These are phyloP conservation scores for Diorhabda elongata DNA, from an alignment of 1,140 invertebrate genomes.

Conservation along the genomic window DNA sequence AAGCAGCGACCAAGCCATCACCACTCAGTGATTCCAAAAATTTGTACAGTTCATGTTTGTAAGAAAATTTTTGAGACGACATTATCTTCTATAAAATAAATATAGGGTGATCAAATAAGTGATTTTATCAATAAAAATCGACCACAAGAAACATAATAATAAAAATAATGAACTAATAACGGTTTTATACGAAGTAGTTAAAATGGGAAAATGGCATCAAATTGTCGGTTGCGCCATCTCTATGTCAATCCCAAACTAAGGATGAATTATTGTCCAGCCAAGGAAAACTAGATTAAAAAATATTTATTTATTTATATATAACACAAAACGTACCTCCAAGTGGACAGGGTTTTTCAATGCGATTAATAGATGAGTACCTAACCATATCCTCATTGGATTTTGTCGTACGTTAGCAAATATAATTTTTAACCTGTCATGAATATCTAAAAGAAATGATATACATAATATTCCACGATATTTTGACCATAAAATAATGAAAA, in stretches of 20 bases:
- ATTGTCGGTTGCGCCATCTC: too few species aligned
- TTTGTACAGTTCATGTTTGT: constrained; percentile 24
- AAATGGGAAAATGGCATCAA: too few species aligned
- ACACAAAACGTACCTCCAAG: constrained; percentile 20
- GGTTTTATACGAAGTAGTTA: too few species aligned
- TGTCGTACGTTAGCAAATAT: constrained; percentile 4
- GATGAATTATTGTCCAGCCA: not conserved
- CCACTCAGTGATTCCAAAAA: constrained; percentile 22
- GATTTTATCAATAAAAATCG: too few species aligned
- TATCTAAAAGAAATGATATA: constrained; percentile 18
- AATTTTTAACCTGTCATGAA: constrained; percentile 16
- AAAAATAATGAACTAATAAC: too few species aligned
- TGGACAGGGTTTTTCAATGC: constrained; percentile 21
- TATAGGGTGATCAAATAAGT: not conserved
- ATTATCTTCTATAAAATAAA: constrained; percentile 28
- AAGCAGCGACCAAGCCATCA: constrained; percentile 23
- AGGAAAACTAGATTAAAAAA: not conserved
- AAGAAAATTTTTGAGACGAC: constrained; percentile 25
- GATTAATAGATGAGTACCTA: constrained; percentile 23
- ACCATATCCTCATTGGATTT: constrained; percentile 24
- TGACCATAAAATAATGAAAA: constrained; percentile 5
- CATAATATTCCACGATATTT: not conserved
- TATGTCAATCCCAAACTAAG: not conserved
- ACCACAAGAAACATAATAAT: too few species aligned
- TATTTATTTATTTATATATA: not conserved